phyloP scores from a whole-genome alignment of 2,113 vertebrate species.

The Siniperca chuatsi region DNA sequence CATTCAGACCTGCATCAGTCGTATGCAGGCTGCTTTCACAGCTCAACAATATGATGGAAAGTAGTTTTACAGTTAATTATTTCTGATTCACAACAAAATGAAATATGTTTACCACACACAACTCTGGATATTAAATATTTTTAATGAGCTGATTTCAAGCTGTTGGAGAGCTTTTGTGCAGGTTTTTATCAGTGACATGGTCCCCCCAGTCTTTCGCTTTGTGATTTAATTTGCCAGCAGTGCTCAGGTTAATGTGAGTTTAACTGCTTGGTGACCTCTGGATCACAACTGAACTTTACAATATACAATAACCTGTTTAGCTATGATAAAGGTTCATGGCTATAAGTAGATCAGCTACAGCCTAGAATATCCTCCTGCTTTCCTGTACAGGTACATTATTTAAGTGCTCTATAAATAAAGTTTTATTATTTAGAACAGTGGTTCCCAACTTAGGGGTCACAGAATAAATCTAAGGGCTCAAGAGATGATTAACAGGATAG shows the following conservation, averaged over 20 bases:
- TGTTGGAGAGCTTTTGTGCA: not conserved
- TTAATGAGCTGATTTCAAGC: slow-evolving; percentile 18
- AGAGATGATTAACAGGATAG: not conserved
- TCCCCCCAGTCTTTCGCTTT: not conserved
- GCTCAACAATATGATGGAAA: not conserved
- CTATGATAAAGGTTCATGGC: not conserved
- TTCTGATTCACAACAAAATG: slow-evolving; percentile 9
- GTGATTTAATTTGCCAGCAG: not conserved
- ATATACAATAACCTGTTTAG: not conserved
- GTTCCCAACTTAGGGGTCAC: not conserved
- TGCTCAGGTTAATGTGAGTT: not conserved
- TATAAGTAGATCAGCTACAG: not conserved
- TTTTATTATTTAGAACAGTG: not conserved
- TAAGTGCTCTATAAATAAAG: too few species aligned
- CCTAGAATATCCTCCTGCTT: not conserved
- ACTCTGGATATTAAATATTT: not conserved
- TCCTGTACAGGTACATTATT: not conserved
- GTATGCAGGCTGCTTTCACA: not conserved
- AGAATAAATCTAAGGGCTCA: not conserved
- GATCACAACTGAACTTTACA: not conserved
- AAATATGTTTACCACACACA: not conserved
- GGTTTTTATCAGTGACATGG: not conserved
- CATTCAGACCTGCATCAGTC: not conserved
- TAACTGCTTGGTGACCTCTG: not conserved
- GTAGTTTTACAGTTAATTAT: slow-evolving; percentile 4